Conservation (phyloP, 2,888 invertebrate species). For the Caenorhabditis angaria region DNA sequence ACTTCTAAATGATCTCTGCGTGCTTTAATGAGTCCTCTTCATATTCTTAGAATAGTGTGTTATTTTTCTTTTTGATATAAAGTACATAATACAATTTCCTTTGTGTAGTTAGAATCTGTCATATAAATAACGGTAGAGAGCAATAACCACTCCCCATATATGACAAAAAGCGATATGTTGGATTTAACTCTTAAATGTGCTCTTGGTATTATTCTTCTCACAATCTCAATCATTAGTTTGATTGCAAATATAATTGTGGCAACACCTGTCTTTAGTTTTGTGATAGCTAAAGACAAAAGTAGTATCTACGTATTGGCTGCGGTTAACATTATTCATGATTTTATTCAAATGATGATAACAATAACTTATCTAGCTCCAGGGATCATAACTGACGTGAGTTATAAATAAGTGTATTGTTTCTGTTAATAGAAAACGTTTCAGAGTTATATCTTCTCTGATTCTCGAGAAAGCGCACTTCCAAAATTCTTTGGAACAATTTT, state of each 20-base stretch:
- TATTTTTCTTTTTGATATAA: too few relatives aligned
- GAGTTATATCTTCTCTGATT: conserved; percentile 38
- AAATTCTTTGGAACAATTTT: conserved; percentile 39
- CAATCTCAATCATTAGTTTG: conserved; percentile 9
- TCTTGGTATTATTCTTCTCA: conserved; percentile 14
- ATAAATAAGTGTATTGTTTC: conserved; percentile 11
- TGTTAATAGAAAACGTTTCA: conserved; percentile 7
- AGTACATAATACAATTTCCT: too few relatives aligned
- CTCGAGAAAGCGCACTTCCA: conserved; percentile 8
- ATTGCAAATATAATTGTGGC: conserved; percentile 18
- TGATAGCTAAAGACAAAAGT: conserved; percentile 20
- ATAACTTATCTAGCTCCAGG: conserved; percentile 28
- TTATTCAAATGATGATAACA: conserved; percentile 37
- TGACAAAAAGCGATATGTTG: too few relatives aligned
- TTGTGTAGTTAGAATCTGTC: too few relatives aligned
- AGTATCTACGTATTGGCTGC: conserved; percentile 49
- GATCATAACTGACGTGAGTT: background rate
- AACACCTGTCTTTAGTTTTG: conserved; percentile 28
- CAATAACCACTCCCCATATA: too few relatives aligned
- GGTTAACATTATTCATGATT: conserved; percentile 43
- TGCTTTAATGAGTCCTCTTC: too few relatives aligned
- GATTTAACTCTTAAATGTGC: background rate
- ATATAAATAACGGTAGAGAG: too few relatives aligned
- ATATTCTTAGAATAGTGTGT: too few relatives aligned
- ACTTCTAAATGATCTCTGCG: too few relatives aligned